Evolutionary conservation across 2,113 vertebrate genomes (phyloP).

Genomic region (Oncorhynchus keta): DNA sequence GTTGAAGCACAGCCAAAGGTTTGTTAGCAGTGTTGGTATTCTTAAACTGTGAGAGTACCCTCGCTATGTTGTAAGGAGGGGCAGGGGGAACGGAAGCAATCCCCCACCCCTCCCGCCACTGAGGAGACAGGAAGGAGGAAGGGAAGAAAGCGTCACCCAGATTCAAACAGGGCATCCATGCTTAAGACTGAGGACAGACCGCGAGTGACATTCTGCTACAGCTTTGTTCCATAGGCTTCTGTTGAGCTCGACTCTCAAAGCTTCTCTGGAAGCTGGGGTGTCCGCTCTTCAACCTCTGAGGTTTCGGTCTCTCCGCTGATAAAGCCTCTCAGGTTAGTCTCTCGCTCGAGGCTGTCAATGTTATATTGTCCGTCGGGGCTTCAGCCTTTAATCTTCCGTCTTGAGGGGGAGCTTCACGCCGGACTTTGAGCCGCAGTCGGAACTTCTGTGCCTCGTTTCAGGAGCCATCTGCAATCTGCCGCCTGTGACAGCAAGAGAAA

Average conservation of each 20-base stretch:
- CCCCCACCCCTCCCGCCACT: slow-evolving; percentile 69
- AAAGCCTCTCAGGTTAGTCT: slow-evolving; percentile 11
- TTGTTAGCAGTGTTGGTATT: not conserved
- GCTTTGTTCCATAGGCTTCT: slow-evolving; percentile 36
- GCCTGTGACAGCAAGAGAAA: slow-evolving; percentile 42
- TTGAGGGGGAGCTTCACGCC: slow-evolving; percentile 24
- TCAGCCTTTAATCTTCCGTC: slow-evolving; percentile 28
- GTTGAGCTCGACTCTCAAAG: not conserved
- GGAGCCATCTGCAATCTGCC: slow-evolving; percentile 51
- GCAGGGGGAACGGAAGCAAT: slow-evolving; percentile 50
- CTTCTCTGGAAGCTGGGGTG: not conserved
- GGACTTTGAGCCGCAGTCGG: slow-evolving; percentile 22
- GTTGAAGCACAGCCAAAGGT: not conserved
- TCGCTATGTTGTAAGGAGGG: slow-evolving; percentile 35
- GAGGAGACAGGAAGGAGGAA: slow-evolving; percentile 59
- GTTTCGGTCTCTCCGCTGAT: not conserved
- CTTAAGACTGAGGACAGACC: slow-evolving; percentile 29
- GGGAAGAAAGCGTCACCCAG: slow-evolving; percentile 61
- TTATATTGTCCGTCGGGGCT: not conserved
- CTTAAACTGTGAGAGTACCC: not conserved
- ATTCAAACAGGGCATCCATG: slow-evolving; percentile 71
- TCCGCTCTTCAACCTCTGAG: not conserved
- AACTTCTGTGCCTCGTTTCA: slow-evolving; percentile 37
- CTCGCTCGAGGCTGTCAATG: not conserved
- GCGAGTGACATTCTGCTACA: slow-evolving; percentile 51